Evolutionary conservation across 2,113 vertebrate genomes (phyloP).

Genomic region (Cairina moschata): DNA sequence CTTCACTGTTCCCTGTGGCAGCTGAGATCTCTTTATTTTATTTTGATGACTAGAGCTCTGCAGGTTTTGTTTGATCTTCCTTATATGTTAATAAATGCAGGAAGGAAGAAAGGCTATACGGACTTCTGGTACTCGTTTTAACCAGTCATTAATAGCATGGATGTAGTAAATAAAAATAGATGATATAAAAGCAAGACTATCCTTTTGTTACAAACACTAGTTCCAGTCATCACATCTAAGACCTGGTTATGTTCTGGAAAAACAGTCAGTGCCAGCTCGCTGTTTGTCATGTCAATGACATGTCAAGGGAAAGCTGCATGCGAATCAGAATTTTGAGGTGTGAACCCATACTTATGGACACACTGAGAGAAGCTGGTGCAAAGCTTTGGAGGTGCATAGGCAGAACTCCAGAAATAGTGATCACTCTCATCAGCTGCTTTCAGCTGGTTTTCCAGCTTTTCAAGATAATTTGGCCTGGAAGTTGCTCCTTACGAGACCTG

Average conservation of each 20-base stretch:
- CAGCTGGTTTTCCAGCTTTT: background rate
- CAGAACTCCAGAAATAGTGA: background rate
- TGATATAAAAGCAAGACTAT: background rate
- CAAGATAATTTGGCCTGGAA: background rate
- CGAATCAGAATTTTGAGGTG: background rate
- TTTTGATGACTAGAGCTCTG: conserved; percentile 2
- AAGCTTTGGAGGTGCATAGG: background rate
- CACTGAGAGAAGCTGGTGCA: background rate
- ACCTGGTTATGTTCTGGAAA: background rate
- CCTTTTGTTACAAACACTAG: background rate
- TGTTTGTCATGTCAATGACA: background rate
- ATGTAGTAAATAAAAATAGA: conserved; percentile 17
- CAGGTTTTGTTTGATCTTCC: conserved; percentile 47
- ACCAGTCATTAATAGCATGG: conserved; percentile 21
- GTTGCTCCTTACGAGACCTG: background rate
- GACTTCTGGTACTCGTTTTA: conserved; percentile 17
- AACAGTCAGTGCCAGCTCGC: background rate
- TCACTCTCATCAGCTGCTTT: background rate
- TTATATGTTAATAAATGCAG: conserved; percentile 22
- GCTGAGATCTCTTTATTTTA: conserved; percentile 36
- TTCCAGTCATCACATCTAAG: background rate
- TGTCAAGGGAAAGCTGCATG: background rate
- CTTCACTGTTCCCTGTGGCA: conserved; percentile 28
- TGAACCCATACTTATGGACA: background rate
- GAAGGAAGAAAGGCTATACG: conserved; percentile 21